These are phyloP conservation scores for Xanthostigma xanthostigma DNA, from an alignment of 2,888 invertebrate genomes.

Conservation along the genomic window DNA sequence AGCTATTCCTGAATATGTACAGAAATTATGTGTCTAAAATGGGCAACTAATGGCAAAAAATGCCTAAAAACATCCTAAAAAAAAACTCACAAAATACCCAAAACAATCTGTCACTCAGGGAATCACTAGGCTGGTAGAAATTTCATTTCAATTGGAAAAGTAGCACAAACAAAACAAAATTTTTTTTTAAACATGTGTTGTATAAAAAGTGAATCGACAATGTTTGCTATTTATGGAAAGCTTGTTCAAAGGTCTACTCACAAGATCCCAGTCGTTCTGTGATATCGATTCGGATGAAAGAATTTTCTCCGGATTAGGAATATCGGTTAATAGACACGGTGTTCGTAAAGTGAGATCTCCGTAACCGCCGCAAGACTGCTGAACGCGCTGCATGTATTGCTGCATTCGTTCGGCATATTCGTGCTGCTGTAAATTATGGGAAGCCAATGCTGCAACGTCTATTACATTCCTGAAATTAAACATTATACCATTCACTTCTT, in stretches of 20 bases:
- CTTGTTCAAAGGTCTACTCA: conserved; percentile 28
- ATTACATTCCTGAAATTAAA: conserved; percentile 63
- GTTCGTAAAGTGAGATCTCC: conserved; percentile 28
- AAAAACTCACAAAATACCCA: too few species aligned
- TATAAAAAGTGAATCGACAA: too few species aligned
- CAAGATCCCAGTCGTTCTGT: conserved; percentile 51
- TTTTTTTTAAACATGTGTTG: too few species aligned
- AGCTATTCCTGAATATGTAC: too few species aligned
- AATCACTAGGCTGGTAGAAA: not conserved
- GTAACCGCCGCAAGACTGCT: conserved; percentile 31
- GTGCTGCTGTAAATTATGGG: conserved; percentile 75
- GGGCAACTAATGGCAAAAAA: too few species aligned
- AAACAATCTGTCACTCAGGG: too few species aligned
- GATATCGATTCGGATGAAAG: conserved; percentile 46
- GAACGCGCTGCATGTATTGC: conserved; percentile 44
- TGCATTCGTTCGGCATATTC: conserved; percentile 74
- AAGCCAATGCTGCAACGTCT: conserved; percentile 83
- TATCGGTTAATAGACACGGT: conserved; percentile 48
- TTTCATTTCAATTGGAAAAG: not conserved
- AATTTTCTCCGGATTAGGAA: conserved; percentile 56
- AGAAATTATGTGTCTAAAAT: too few species aligned
- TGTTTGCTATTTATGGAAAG: not conserved
- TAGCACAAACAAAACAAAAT: too few species aligned
- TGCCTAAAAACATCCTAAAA: too few species aligned
- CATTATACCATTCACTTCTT: too few species aligned